phyloP scores from a whole-genome alignment of 2,888 invertebrate genomes.

The Epicampocera succincta region DNA sequence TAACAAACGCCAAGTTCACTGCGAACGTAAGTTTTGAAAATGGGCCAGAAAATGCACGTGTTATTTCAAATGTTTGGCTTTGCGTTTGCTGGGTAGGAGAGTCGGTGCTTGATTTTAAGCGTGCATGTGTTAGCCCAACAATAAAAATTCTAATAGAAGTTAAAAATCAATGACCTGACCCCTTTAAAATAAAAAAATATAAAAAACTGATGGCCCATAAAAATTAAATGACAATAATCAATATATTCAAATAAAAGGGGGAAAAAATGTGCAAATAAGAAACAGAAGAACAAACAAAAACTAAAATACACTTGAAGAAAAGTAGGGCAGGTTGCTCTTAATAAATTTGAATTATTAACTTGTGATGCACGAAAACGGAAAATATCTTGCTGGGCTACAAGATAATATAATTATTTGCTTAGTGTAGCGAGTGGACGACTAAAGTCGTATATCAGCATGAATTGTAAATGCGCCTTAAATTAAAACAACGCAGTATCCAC shows the following conservation, averaged over 20 bases:
- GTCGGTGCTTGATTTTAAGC: no score
- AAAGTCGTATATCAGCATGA: conserved; percentile 42
- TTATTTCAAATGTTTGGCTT: no score
- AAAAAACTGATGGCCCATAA: conserved; percentile 62
- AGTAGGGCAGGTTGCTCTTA: background rate
- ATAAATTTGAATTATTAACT: no score
- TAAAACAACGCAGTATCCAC: no score
- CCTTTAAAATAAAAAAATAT: background rate
- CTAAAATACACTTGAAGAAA: conserved; percentile 15
- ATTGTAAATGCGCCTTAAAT: conserved; percentile 29
- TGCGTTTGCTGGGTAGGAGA: no score
- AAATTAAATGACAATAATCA: conserved; percentile 59
- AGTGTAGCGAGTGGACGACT: conserved; percentile 22
- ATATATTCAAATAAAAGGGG: conserved; percentile 22
- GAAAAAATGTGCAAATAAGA: conserved; percentile 44
- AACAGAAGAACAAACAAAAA: background rate
- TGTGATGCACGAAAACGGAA: no score
- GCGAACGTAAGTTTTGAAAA: no score
- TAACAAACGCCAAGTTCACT: no score
- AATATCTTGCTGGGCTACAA: no score
- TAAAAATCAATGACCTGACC: conserved; percentile 1
- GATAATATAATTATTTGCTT: background rate
- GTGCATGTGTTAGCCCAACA: background rate
- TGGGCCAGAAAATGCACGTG: no score
- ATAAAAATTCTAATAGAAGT: conserved; percentile 17